A percentile compares a stretch with the other conserved stretches of the same genome.
phyloP scores from a whole-genome alignment of 2,888 invertebrate genomes.

The Drosophila maculinotata region DNA sequence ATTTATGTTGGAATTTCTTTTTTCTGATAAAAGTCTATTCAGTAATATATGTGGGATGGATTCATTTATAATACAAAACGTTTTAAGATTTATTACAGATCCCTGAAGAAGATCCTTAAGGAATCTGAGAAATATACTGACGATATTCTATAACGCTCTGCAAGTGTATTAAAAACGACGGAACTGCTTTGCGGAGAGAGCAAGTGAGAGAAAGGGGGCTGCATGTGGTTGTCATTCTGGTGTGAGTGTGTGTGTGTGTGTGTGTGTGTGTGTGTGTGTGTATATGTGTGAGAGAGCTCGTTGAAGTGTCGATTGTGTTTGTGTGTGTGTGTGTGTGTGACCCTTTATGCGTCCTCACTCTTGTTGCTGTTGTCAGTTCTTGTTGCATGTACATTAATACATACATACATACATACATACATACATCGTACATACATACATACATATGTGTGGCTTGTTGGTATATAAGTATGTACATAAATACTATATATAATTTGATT shows the following conservation, averaged over 20 bases:
- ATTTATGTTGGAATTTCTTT: neutral
- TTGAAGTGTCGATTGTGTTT: constrained; percentile 30
- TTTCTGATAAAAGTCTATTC: neutral
- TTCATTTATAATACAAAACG: too few species aligned
- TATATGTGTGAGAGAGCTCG: constrained; percentile 18
- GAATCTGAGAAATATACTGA: too few species aligned
- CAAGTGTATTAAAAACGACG: constrained; percentile 28
- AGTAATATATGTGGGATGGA: too few species aligned
- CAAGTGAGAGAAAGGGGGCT: constrained; percentile 3
- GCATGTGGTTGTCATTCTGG: neutral
- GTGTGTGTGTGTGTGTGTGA: constrained; percentile 24
- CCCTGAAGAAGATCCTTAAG: too few species aligned
- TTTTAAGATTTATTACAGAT: too few species aligned
- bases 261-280: constrained; percentile 12
- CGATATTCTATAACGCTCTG: neutral
- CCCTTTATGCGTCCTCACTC: constrained; percentile 43
- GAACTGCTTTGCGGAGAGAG: constrained; percentile 2
- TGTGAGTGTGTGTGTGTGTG: constrained; percentile 20
- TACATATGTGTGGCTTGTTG: constrained; percentile 20
- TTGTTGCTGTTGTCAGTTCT: constrained; percentile 65
- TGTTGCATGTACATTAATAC: constrained; percentile 24
- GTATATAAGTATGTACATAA: constrained; percentile 34
- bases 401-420: constrained; percentile 5
- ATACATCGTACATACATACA: constrained; percentile 9
- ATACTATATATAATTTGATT: constrained; percentile 44